phyloP scores from a whole-genome alignment of 2,888 invertebrate genomes.

The Drosophila paracracens region DNA sequence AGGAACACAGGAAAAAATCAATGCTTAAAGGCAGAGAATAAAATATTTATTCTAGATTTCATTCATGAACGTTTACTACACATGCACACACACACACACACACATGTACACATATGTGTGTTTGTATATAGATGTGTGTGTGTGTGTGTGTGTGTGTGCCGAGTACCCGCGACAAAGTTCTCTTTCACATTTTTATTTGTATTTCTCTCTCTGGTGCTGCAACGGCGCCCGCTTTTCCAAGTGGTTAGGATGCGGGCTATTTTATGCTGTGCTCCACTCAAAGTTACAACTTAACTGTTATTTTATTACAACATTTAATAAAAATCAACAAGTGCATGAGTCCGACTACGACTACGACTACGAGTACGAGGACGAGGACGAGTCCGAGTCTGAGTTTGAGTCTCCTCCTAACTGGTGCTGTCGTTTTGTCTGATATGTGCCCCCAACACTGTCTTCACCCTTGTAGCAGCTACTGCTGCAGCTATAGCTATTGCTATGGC shows the following conservation, averaged over 20 bases:
- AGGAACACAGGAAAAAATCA: conserved; percentile 29
- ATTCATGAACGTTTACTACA: conserved; percentile 72
- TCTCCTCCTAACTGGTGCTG: conserved; percentile 10
- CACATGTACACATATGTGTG: background rate
- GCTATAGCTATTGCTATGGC: conserved; percentile 30
- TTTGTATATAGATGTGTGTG: conserved; percentile 1
- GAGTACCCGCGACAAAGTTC: conserved; percentile 47
- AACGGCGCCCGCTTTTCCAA: conserved; percentile 25
- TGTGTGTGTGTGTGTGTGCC: conserved; percentile 33
- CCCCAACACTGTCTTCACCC: conserved; percentile 27
- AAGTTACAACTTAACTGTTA: conserved; percentile 82
- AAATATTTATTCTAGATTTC: conserved; percentile 79
- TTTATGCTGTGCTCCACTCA: conserved; percentile 72
- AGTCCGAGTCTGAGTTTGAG: conserved; percentile 32
- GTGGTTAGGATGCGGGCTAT: conserved; percentile 45
- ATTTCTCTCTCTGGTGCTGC: conserved; percentile 30
- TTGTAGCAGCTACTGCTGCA: conserved; percentile 21
- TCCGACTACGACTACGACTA: conserved; percentile 24
- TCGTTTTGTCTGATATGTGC: conserved; percentile 15
- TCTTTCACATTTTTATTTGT: conserved; percentile 33
- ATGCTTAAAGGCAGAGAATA: conserved; percentile 73
- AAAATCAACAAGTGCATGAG: conserved; percentile 81
- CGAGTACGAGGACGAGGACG: conserved; percentile 1
- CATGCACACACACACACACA: background rate
- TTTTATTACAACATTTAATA: conserved; percentile 81